phyloP scores from a whole-genome alignment of 2,797 vertebrate genomes.

The Lerista edwardsae region DNA sequence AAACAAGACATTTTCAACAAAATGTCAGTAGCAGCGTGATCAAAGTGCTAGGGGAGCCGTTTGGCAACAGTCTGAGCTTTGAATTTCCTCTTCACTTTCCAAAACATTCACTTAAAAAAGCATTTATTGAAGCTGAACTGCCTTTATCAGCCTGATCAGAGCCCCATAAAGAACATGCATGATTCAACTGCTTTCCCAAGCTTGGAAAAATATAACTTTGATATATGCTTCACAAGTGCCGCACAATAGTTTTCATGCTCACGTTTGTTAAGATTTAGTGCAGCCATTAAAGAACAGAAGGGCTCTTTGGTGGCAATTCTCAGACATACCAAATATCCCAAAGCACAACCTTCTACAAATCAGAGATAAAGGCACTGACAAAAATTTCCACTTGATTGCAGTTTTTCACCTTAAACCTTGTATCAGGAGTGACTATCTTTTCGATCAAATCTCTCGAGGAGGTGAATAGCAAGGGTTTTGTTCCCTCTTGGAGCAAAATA shows the following conservation, averaged over 20 bases:
- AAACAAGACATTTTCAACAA: conserved; percentile 81
- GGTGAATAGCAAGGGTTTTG: conserved; percentile 61
- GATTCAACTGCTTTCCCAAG: conserved; percentile 79
- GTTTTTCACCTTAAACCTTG: conserved; percentile 74
- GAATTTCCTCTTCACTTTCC: conserved; percentile 79
- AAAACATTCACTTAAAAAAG: conserved; percentile 82
- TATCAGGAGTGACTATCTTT: conserved; percentile 75
- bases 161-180: conserved; percentile 81
- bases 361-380: conserved; percentile 82
- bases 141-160: conserved; percentile 84
- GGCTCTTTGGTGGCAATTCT: conserved; percentile 80
- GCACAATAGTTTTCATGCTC: conserved; percentile 82
- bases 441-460: conserved; percentile 75
- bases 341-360: conserved; percentile 82
- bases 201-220: conserved; percentile 80
- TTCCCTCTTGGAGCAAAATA: conserved; percentile 72
- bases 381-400: conserved; percentile 81
- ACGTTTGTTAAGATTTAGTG: conserved; percentile 84
- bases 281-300: conserved; percentile 80
- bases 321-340: conserved; percentile 81
- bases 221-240: conserved; percentile 78
- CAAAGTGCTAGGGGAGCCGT: conserved; percentile 79
- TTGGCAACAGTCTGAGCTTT: conserved; percentile 79
- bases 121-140: conserved; percentile 82
- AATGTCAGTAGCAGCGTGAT: conserved; percentile 79